These are phyloP conservation scores for Leptodactylus fallax DNA, from an alignment of 2,797 vertebrate species.

Conservation along the genomic window DNA sequence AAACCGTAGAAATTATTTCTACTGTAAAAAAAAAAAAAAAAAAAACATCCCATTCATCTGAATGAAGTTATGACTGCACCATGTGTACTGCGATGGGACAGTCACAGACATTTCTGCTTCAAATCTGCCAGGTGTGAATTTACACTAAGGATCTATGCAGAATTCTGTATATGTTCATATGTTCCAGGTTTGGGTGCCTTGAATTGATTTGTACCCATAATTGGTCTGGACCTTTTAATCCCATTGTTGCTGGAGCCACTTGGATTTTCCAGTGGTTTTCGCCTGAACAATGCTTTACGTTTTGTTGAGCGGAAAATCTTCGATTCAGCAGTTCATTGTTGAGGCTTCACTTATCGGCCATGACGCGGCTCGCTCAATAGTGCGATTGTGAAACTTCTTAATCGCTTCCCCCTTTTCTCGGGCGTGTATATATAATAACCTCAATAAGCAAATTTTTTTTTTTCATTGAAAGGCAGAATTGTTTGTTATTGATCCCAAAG, in stretches of 20 bases:
- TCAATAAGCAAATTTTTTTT: constrained; percentile 1
- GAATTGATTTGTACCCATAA: not conserved
- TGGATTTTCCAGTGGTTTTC: not conserved
- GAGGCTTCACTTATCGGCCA: not conserved
- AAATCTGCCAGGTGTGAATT: no score
- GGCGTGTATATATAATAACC: not conserved
- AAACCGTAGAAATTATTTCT: no score
- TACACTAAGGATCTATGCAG: no score
- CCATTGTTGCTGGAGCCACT: not conserved
- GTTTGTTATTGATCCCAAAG: constrained; percentile 29
- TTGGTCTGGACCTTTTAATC: not conserved
- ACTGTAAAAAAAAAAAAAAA: no score
- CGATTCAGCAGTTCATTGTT: not conserved
- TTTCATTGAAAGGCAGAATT: not conserved
- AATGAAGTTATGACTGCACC: no score
- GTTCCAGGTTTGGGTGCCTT: no score
- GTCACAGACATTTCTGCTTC: no score
- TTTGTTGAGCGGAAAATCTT: not conserved
- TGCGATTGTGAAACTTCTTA: constrained; percentile 13
- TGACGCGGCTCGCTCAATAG: constrained; percentile 11
- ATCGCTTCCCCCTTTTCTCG: not conserved
- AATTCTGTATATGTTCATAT: no score
- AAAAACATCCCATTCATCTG: no score
- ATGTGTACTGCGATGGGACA: no score
- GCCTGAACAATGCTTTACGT: not conserved